phyloP scores from a whole-genome alignment of 2,888 invertebrate species.

The Baccha elongata region DNA sequence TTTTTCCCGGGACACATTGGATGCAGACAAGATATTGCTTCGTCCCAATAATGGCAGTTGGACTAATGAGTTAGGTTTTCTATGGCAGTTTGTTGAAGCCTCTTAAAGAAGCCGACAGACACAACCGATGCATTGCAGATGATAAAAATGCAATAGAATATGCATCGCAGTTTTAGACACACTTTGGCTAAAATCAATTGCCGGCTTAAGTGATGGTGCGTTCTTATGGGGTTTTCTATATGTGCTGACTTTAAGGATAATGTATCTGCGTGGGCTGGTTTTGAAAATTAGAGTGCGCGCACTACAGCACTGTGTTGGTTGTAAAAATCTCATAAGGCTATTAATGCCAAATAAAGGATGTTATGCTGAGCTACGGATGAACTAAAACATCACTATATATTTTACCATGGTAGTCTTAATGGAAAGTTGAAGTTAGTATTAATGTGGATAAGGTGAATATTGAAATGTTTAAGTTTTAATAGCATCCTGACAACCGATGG shows the following conservation, averaged over 20 bases:
- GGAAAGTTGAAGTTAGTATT: background rate
- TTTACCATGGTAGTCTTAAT: constrained; percentile 14
- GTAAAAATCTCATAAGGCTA: constrained; percentile 20
- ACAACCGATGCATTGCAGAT: constrained; percentile 3
- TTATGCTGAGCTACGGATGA: constrained; percentile 16
- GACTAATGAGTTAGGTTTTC: constrained; percentile 61
- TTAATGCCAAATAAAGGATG: constrained; percentile 28
- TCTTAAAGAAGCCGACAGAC: constrained; percentile 11
- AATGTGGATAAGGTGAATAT: constrained; percentile 17
- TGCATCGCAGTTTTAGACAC: constrained; percentile 53
- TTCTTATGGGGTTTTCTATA: constrained; percentile 3
- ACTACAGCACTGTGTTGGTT: background rate
- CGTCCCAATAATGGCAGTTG: constrained; percentile 46
- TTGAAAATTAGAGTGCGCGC: background rate
- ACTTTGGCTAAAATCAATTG: constrained; percentile 51
- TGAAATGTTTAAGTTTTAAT: constrained; percentile 36
- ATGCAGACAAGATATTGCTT: constrained; percentile 21
- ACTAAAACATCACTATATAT: constrained; percentile 5
- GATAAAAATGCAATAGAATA: constrained; percentile 45
- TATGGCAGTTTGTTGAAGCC: constrained; percentile 14
- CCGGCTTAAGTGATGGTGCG: constrained; percentile 36
- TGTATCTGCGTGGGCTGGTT: constrained; percentile 19
- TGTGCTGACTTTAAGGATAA: constrained; percentile 20
- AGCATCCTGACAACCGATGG: background rate
- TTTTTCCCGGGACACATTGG: constrained; percentile 32